phyloP scores from a whole-genome alignment of 1,140 invertebrate species.

The Drosophila ironensis region DNA sequence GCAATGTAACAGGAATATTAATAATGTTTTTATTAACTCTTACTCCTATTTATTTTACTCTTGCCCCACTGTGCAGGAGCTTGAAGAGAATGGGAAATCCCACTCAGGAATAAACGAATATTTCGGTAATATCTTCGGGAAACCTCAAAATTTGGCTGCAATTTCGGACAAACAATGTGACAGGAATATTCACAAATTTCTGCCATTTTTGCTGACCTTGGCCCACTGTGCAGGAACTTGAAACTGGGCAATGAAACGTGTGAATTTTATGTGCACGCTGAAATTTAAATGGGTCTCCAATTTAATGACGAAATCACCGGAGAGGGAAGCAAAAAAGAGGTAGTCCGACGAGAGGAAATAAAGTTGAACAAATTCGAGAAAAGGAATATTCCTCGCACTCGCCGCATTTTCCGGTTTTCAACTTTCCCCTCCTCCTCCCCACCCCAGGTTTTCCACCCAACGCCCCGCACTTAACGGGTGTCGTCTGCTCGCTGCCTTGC shows the following conservation, averaged over 20 bases:
- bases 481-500: slow-evolving; percentile 35
- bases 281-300: slow-evolving; percentile 57
- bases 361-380: slow-evolving; percentile 7
- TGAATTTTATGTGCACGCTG: slow-evolving; percentile 58
- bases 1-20: too few relatives aligned
- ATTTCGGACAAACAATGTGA: too few relatives aligned
- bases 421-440: slow-evolving; percentile 1
- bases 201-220: too few relatives aligned
- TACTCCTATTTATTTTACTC: too few relatives aligned
- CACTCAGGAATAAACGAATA: too few relatives aligned
- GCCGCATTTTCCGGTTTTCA: slow-evolving; percentile 52
- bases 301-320: slow-evolving; percentile 45
- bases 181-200: too few relatives aligned
- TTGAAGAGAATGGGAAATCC: too few relatives aligned
- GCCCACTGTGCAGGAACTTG: slow-evolving; percentile 12
- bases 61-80: too few relatives aligned
- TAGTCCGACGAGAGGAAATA: not conserved
- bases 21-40: too few relatives aligned
- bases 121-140: too few relatives aligned
- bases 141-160: too few relatives aligned
- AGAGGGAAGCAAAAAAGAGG: not conserved
- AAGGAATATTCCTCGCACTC: slow-evolving; percentile 1
- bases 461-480: slow-evolving; percentile 3
- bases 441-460: too few relatives aligned
- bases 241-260: slow-evolving; percentile 33